Evolutionary conservation across 2,113 vertebrate species (phyloP).

Genomic region (Charina bottae): DNA sequence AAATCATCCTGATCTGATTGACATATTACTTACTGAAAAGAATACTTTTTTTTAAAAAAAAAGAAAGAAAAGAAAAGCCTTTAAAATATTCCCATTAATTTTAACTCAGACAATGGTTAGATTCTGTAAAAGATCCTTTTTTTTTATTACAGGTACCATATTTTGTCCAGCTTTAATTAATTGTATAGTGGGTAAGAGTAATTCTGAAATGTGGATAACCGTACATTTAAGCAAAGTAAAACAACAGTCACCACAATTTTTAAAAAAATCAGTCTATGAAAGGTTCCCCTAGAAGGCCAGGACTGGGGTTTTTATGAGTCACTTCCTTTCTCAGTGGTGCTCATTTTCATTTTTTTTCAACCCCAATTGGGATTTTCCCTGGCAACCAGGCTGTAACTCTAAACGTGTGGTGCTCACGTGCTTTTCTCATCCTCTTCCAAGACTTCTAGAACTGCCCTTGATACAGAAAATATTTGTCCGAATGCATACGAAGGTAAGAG

Average conservation of each 20-base stretch:
- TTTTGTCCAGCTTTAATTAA: neutral
- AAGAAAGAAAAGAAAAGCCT: neutral
- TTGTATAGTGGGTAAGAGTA: neutral
- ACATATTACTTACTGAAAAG: neutral
- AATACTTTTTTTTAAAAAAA: neutral
- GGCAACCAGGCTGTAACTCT: neutral
- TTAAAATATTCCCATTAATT: neutral
- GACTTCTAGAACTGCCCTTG: neutral
- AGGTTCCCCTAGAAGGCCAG: neutral
- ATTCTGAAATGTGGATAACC: neutral
- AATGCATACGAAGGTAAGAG: neutral
- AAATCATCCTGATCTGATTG: neutral
- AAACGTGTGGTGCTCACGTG: neutral
- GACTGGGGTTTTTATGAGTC: neutral
- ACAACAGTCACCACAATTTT: neutral
- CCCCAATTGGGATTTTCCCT: neutral
- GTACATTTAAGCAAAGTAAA: neutral
- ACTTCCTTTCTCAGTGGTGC: neutral
- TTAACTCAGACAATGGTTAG: neutral
- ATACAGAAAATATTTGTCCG: neutral
- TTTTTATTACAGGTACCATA: neutral
- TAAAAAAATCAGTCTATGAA: neutral
- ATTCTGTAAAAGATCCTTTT: neutral
- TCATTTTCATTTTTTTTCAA: neutral
- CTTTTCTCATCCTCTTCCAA: neutral